Evolutionary conservation across 2,113 vertebrate species (phyloP).

Genomic region (Gorsachius goisagi): DNA sequence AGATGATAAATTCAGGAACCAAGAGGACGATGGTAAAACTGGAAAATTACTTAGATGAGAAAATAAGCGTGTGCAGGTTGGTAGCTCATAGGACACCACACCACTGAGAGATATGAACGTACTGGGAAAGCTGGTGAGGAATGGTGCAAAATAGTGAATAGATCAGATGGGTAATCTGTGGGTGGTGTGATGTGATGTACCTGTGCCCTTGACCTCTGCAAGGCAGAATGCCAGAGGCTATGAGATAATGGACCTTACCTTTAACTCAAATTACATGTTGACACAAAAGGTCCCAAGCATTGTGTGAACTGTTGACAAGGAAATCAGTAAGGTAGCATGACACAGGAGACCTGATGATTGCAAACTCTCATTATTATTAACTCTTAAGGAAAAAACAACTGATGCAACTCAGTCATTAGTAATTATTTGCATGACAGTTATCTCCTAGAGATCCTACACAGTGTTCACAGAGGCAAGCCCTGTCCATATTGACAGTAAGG

Average conservation of each 20-base stretch:
- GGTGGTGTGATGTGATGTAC: neutral
- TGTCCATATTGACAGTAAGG: neutral
- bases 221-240: neutral
- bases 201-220: neutral
- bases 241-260: neutral
- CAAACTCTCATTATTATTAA: neutral
- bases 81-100: neutral
- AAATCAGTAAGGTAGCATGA: neutral
- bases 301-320: neutral
- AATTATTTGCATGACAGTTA: neutral
- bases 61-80: neutral
- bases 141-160: neutral
- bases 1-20: neutral
- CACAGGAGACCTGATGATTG: neutral
- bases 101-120: neutral
- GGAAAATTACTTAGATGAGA: neutral
- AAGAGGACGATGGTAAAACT: neutral
- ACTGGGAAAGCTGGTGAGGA: neutral
- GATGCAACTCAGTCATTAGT: neutral
- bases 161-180: neutral
- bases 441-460: neutral
- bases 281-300: accelerated
- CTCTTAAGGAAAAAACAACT: neutral
- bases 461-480: neutral
- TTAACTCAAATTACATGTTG: neutral